These are phyloP conservation scores for Oophaga pumilio DNA, from an alignment of 2,113 vertebrate genomes.

Conservation along the genomic window DNA sequence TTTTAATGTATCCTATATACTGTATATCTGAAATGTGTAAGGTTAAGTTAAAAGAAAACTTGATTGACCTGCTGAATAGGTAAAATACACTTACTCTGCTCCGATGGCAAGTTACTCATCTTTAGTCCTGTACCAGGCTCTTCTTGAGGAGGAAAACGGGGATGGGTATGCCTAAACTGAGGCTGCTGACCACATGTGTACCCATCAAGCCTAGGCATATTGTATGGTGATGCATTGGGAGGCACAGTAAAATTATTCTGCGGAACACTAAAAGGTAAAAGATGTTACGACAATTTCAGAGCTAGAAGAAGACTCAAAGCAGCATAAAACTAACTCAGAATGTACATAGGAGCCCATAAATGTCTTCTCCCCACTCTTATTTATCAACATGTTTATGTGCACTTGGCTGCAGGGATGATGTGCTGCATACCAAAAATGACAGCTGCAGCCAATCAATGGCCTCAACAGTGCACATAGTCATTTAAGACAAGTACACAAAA, in stretches of 20 bases:
- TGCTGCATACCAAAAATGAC: too few species aligned
- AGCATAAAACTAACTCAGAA: background rate
- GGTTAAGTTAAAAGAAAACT: background rate
- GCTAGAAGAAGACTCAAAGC: background rate
- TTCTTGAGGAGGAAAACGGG: background rate
- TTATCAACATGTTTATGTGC: background rate
- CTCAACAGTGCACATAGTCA: too few species aligned
- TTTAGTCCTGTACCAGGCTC: slow-evolving; percentile 66
- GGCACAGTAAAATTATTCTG: slow-evolving; percentile 45
- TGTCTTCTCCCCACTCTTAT: background rate
- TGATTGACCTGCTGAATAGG: background rate
- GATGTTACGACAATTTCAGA: background rate
- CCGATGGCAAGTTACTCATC: slow-evolving; percentile 76
- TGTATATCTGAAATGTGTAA: background rate
- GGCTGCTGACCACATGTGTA: background rate
- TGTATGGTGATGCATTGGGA: background rate
- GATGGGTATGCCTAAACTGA: slow-evolving; percentile 57
- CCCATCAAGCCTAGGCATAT: background rate
- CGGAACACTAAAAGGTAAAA: slow-evolving; percentile 28
- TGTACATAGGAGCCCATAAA: background rate
- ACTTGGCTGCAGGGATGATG: too few species aligned
- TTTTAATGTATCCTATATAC: background rate
- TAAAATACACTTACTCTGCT: slow-evolving; percentile 72
- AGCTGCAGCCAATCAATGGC: too few species aligned
- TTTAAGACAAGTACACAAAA: too few species aligned